Evolutionary conservation across 2,888 invertebrate species (phyloP).

Genomic region (Adelphocoris suturalis): DNA sequence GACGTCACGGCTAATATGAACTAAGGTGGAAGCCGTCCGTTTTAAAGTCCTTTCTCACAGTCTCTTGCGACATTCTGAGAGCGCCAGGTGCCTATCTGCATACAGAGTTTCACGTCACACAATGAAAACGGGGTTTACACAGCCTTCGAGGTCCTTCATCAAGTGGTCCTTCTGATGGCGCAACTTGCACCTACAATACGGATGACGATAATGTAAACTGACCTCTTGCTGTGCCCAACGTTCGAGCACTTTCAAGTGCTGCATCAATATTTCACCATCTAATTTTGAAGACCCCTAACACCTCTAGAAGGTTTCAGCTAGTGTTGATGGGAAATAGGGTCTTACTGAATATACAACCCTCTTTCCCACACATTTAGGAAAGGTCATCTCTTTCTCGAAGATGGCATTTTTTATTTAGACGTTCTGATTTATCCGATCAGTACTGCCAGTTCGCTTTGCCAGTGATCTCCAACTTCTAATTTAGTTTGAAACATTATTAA

Average conservation of each 20-base stretch:
- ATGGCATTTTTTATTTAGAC: too few relatives aligned
- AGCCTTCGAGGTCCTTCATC: conserved; percentile 2
- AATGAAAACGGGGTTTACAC: conserved; percentile 26
- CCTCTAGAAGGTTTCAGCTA: too few relatives aligned
- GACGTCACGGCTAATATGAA: background rate
- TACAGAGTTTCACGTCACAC: background rate
- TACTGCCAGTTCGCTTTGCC: too few relatives aligned
- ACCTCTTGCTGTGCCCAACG: background rate
- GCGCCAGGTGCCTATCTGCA: conserved; percentile 3
- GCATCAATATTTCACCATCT: background rate
- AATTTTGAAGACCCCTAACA: background rate
- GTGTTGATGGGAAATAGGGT: too few relatives aligned
- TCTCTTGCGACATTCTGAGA: conserved; percentile 10
- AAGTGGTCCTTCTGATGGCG: background rate
- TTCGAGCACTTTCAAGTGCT: background rate
- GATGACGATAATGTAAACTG: background rate
- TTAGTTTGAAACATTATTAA: too few relatives aligned
- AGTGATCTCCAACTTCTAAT: too few relatives aligned
- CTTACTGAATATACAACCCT: too few relatives aligned
- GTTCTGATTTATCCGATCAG: too few relatives aligned
- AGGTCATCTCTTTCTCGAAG: too few relatives aligned
- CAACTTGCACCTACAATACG: background rate
- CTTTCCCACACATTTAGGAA: too few relatives aligned
- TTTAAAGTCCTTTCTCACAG: background rate
- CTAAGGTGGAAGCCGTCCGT: conserved; percentile 3